These are phyloP conservation scores for Tenthredo livida DNA, from an alignment of 2,888 invertebrate genomes.

Conservation along the genomic window DNA sequence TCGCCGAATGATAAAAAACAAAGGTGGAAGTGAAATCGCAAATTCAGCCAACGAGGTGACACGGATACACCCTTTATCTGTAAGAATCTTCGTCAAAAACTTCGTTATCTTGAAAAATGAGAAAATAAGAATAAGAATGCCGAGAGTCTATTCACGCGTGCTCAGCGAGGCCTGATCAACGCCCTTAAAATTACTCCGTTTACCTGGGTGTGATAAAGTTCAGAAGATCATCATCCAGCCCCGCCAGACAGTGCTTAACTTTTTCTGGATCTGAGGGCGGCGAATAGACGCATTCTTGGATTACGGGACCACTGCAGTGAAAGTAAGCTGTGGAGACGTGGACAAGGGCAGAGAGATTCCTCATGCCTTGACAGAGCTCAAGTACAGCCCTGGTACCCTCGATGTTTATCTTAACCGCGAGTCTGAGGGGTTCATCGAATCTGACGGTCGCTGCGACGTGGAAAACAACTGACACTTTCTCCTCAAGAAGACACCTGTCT, in stretches of 20 bases:
- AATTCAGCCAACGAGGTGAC: no score
- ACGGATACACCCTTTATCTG: no score
- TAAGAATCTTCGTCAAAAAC: no score
- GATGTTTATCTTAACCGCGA: constrained; percentile 92
- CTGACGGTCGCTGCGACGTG: constrained; percentile 86
- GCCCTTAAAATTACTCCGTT: constrained; percentile 18
- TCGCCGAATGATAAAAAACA: no score
- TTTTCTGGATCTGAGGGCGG: constrained; percentile 83
- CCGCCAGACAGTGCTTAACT: constrained; percentile 85
- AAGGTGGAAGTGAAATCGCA: no score
- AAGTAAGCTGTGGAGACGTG: constrained; percentile 50
- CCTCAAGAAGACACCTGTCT: constrained; percentile 82
- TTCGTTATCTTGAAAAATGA: no score
- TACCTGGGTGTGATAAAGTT: constrained; percentile 81
- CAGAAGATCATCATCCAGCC: constrained; percentile 85
- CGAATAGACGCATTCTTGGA: constrained; percentile 91
- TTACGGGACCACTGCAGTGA: constrained; percentile 70
- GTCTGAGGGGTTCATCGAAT: constrained; percentile 92
- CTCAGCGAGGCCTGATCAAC: no score
- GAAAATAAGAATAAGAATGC: no score
- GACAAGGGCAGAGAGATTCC: constrained; percentile 79
- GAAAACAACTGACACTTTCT: constrained; percentile 88
- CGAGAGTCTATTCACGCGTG: no score
- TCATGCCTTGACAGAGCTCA: constrained; percentile 86
- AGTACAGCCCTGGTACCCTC: constrained; percentile 91